Conservation (phyloP, 2,888 invertebrate genomes). For the Sicus ferrugineus region DNA sequence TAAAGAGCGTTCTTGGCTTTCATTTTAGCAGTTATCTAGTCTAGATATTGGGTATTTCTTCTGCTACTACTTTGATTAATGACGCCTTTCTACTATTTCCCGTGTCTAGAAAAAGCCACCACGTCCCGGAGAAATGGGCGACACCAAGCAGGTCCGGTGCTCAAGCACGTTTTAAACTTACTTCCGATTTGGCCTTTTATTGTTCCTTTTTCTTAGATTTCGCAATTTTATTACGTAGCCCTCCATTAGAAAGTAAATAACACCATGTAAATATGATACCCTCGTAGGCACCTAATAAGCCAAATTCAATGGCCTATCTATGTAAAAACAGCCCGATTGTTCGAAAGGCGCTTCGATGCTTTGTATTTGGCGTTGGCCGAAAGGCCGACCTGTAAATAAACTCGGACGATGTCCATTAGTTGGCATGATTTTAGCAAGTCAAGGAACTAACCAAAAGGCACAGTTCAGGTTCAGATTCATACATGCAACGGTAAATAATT, state of each 20-base stretch:
- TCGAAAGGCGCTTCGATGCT: not conserved
- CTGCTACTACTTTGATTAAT: constrained; percentile 10
- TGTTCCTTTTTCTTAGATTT: constrained; percentile 48
- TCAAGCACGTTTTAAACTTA: constrained; percentile 22
- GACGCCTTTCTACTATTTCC: constrained; percentile 49
- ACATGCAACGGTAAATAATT: too few species aligned
- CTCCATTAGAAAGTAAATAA: constrained; percentile 39
- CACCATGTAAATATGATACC: constrained; percentile 39
- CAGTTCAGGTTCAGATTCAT: too few species aligned
- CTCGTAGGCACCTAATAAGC: not conserved
- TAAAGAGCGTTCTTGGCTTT: too few species aligned
- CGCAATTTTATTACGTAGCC: constrained; percentile 28
- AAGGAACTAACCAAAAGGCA: too few species aligned
- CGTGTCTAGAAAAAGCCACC: constrained; percentile 72
- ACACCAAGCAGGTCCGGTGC: constrained; percentile 77
- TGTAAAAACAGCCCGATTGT: not conserved
- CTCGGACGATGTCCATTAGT: too few species aligned
- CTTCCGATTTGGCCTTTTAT: constrained; percentile 58
- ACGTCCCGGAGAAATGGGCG: constrained; percentile 82
- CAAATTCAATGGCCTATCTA: not conserved
- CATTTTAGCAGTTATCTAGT: too few species aligned
- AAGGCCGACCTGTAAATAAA: too few species aligned
- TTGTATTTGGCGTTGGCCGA: not conserved
- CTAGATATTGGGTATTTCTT: not conserved
- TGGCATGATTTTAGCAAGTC: too few species aligned